Evolutionary conservation across 2,797 vertebrate species (phyloP).

Genomic region (Megalops cyprinoides): DNA sequence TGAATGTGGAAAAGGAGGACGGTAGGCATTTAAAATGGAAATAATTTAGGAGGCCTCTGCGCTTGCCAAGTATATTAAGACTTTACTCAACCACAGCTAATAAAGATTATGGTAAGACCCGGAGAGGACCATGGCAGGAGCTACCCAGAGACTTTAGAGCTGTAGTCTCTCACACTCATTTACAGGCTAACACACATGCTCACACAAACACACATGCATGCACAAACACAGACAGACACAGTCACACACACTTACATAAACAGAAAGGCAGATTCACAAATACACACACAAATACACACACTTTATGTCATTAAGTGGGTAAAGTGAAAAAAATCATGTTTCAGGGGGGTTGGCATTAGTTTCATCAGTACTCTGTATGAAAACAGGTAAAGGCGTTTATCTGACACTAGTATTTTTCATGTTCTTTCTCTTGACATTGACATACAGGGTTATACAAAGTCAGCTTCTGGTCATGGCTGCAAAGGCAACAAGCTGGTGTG

Average conservation of each 20-base stretch:
- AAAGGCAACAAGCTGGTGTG: too few relatives aligned
- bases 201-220: background rate
- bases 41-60: constrained; percentile 5
- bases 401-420: too few relatives aligned
- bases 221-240: too few relatives aligned
- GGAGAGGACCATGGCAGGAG: background rate
- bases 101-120: constrained; percentile 22
- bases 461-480: too few relatives aligned
- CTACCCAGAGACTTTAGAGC: constrained; percentile 9
- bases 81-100: constrained; percentile 17
- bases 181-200: background rate
- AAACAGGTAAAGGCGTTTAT: too few relatives aligned
- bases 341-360: background rate
- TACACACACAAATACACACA: too few relatives aligned
- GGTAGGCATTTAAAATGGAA: background rate
- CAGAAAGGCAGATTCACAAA: too few relatives aligned
- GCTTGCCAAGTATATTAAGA: constrained; percentile 13
- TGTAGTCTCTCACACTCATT: background rate
- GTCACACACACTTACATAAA: too few relatives aligned
- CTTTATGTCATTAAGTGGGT: too few relatives aligned
- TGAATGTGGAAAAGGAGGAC: too few relatives aligned
- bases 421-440: too few relatives aligned
- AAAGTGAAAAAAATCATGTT: background rate
- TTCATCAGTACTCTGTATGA: background rate
- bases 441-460: too few relatives aligned